A percentile compares a stretch with the other conserved stretches of the same genome.
Evolutionary conservation across 2,888 invertebrate species (phyloP).

Genomic region (Hartigia nigra): DNA sequence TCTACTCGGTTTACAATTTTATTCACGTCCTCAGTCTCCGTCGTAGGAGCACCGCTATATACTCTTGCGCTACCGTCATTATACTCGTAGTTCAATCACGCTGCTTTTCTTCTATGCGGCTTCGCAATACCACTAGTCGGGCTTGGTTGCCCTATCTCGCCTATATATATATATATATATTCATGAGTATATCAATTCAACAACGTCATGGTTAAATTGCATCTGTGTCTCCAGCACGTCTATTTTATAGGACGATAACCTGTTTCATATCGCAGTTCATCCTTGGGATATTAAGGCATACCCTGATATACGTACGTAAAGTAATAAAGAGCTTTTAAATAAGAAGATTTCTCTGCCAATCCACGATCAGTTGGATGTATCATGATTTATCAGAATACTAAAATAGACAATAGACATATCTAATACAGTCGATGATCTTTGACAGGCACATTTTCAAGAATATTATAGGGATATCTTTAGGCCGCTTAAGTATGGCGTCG

Average conservation of each 20-base stretch:
- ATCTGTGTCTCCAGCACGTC: conserved; percentile 50
- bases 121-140: conserved; percentile 44
- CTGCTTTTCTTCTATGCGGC: conserved; percentile 49
- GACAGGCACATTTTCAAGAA: background rate
- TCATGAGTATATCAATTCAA: conserved; percentile 55
- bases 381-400: background rate
- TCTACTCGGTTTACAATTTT: conserved; percentile 44
- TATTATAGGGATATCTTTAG: background rate
- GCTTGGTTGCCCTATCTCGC: background rate
- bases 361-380: background rate
- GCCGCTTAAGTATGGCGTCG: background rate
- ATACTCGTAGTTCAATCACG: conserved; percentile 58
- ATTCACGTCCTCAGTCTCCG: conserved; percentile 39
- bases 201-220: conserved; percentile 55
- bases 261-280: conserved; percentile 38
- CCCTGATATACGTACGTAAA: background rate
- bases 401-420: background rate
- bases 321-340: conserved; percentile 19
- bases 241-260: conserved; percentile 49
- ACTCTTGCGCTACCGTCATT: conserved; percentile 38
- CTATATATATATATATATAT: conserved; percentile 36
- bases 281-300: conserved; percentile 28
- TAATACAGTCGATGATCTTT: background rate
- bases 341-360: conserved; percentile 18
- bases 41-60: background rate